Evolutionary conservation across 2,797 vertebrate genomes (phyloP), one percentile per base, ranked within the genome.

Genomic region (Lepilemur septentrionalis): DNA sequence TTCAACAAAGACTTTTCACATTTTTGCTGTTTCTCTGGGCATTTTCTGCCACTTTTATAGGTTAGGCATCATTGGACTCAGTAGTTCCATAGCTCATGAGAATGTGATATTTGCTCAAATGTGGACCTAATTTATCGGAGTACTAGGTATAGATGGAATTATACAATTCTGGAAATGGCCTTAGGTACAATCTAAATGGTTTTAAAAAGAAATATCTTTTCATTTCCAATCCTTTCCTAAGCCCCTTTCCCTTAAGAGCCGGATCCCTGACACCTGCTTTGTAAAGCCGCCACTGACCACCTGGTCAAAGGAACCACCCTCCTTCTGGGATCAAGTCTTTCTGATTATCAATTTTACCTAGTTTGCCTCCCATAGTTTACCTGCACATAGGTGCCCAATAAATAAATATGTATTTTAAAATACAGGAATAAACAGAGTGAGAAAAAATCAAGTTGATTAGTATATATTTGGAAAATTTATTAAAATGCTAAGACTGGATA

Each of bases 101-200:
- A 91, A 86, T 76, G 23, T 41, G 28, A 32, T 81, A 28, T 87
- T 96, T 96, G 28, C 76, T 93, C 83, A 92, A 57, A 94, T 93
- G 20, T 85, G 41, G 48, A 61, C 75, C 43, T 89, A 82, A 97
- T 95, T 96, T 96, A 76, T 76, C 69, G 84, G 72, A 38, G 55
- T 81, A 83, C 25, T 17, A 76, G 32, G 7, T 82, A 73, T 70
- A 91, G 28, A 69, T 35, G 55, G 43, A 93, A 96, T 72, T 93
- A 72, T 0, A 67, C 3, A 88, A 35, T 73, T 92, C 50, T 92
- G 20, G 7, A 84, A 93, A 87, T 85, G 57, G 46, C 70, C 38
- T 90, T 84, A 79, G 55, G 25, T 90, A 52, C 55, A 20, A 89
- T 87, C 35, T 88, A 35, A 89, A 78, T 84, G 38, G 17, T 57